Evolutionary conservation across 2,888 invertebrate species (phyloP).

Genomic region (Ischnus inquisitorius): DNA sequence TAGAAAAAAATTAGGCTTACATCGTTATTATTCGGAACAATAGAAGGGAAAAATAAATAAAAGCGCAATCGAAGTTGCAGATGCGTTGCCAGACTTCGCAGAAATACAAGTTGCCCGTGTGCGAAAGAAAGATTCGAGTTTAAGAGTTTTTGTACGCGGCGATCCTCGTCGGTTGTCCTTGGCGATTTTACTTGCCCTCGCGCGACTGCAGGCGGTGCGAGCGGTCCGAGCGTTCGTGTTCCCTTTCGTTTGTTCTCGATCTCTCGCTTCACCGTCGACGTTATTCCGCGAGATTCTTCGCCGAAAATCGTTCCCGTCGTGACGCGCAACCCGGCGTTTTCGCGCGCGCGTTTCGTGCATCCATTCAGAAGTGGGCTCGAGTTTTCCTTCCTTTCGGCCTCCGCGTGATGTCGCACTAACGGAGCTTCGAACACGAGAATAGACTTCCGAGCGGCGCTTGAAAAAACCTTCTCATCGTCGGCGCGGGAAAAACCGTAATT

Average conservation of each 20-base stretch:
- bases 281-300: slow-evolving; percentile 27
- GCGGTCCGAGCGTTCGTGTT: slow-evolving; percentile 19
- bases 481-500: too few species aligned
- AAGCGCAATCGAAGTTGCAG: too few species aligned
- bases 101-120: too few species aligned
- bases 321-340: slow-evolving; percentile 1
- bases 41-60: too few species aligned
- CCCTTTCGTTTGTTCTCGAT: slow-evolving; percentile 45
- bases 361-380: slow-evolving; percentile 16
- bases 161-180: slow-evolving; percentile 30
- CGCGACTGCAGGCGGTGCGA: background rate
- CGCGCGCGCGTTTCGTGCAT: slow-evolving; percentile 16
- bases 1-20: too few species aligned
- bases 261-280: slow-evolving; percentile 30
- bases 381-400: background rate
- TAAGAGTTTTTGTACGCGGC: background rate
- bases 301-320: too few species aligned
- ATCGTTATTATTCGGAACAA: too few species aligned
- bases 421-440: background rate
- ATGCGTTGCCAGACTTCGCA: too few species aligned
- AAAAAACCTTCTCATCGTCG: too few species aligned
- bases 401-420: too few species aligned
- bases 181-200: slow-evolving; percentile 27
- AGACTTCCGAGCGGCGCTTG: too few species aligned
- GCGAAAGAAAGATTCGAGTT: slow-evolving; percentile 3